phyloP scores from a whole-genome alignment of 2,113 vertebrate species.

The Acrocephalus kingi region DNA sequence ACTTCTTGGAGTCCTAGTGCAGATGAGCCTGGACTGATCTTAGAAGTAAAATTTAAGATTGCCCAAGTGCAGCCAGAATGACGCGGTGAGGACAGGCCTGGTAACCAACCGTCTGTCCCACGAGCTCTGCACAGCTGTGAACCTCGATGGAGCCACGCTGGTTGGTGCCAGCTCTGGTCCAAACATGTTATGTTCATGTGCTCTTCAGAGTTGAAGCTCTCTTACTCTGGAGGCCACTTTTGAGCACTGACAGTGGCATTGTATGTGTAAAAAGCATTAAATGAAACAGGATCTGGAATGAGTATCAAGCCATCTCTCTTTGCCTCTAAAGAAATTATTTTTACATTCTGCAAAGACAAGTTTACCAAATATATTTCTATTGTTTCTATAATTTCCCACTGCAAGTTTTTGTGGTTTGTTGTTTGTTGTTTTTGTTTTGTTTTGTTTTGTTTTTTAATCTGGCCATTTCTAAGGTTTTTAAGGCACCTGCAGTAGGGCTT shows the following conservation, averaged over 20 bases:
- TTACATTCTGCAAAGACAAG: not conserved
- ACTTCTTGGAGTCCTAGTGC: not conserved
- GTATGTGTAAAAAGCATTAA: not conserved
- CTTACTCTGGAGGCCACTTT: not conserved
- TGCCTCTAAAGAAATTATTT: not conserved
- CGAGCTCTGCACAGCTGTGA: accelerated
- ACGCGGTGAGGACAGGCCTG: not conserved
- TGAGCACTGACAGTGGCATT: not conserved
- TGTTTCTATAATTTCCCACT: not conserved
- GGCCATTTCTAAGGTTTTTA: not conserved
- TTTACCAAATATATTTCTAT: not conserved
- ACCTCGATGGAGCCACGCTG: accelerated
- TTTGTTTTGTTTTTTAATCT: not conserved
- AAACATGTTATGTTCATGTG: accelerated
- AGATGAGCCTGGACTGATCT: not conserved
- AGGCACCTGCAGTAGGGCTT: not conserved
- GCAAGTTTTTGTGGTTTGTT: not conserved
- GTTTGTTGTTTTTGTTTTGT: not conserved
- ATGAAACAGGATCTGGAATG: not conserved
- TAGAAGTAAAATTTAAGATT: not conserved
- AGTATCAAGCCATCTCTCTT: not conserved
- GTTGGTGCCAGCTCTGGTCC: not conserved
- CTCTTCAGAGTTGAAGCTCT: not conserved
- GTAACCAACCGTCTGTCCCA: accelerated
- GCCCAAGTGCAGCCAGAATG: not conserved